A percentile compares a stretch with the other conserved stretches of the same genome.
phyloP scores from a whole-genome alignment of 2,113 vertebrate species.

The Todiramphus saurophagus region DNA sequence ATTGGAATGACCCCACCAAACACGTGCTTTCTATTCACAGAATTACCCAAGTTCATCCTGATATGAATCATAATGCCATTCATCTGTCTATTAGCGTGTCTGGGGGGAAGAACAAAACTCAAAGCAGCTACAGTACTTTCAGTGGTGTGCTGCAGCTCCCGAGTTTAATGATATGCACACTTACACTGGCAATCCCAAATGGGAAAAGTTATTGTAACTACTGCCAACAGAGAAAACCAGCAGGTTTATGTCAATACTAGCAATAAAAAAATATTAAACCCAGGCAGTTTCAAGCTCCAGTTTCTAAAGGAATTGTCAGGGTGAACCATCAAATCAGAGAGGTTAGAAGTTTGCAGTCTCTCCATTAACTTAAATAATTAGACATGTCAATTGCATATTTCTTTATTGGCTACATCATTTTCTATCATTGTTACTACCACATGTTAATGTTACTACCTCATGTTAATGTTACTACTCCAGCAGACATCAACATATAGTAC shows the following conservation, averaged over 20 bases:
- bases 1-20: background rate
- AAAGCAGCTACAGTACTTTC: background rate
- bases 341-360: background rate
- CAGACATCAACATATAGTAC: background rate
- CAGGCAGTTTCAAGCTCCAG: background rate
- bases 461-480: background rate
- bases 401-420: background rate
- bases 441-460: background rate
- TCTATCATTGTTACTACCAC: background rate
- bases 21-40: background rate
- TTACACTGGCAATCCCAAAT: background rate
- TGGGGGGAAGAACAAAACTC: background rate
- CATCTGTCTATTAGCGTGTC: background rate
- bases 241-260: background rate
- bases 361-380: background rate
- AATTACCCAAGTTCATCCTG: background rate
- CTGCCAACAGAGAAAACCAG: background rate
- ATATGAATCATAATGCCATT: background rate
- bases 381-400: background rate
- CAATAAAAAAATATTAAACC: background rate
- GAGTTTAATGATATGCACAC: background rate
- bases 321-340: background rate
- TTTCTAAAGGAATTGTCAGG: background rate
- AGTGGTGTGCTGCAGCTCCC: background rate
- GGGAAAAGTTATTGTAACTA: background rate